phyloP scores from a whole-genome alignment of 2,888 invertebrate species.

The Lucinisca nassula region DNA sequence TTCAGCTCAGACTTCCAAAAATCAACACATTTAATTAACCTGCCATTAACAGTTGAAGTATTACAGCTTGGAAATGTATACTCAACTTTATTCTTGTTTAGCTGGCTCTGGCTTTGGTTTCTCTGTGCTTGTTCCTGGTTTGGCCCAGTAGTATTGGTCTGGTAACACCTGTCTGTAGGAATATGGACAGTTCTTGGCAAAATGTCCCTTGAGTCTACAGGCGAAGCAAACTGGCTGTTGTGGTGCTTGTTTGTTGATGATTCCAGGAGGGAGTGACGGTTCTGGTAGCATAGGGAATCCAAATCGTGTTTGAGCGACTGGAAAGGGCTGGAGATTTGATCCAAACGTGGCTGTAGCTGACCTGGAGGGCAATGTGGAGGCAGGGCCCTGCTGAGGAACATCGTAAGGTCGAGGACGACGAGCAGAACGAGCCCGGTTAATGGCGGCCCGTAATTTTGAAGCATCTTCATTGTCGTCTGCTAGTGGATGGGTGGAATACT shows the following conservation, averaged over 20 bases:
- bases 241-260: background rate
- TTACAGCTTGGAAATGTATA: no score
- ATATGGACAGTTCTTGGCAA: constrained; percentile 19
- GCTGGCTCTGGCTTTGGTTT: background rate
- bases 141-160: background rate
- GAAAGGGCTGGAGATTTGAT: background rate
- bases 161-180: background rate
- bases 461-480: background rate
- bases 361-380: background rate
- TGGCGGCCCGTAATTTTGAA: background rate
- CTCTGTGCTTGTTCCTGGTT: background rate
- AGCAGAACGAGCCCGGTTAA: background rate
- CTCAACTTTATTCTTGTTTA: background rate
- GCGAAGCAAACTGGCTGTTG: background rate
- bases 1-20: background rate
- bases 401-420: background rate
- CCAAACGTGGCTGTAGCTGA: background rate
- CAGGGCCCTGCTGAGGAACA: background rate
- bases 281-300: background rate
- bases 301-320: background rate
- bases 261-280: background rate
- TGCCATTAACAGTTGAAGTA: no score
- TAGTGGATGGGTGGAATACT: no score
- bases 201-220: constrained; percentile 8
- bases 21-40: background rate